A percentile compares a stretch with the other conserved stretches of the same genome.
phyloP scores from a whole-genome alignment of 2,797 vertebrate species.

The Triplophysa bombifrons region DNA sequence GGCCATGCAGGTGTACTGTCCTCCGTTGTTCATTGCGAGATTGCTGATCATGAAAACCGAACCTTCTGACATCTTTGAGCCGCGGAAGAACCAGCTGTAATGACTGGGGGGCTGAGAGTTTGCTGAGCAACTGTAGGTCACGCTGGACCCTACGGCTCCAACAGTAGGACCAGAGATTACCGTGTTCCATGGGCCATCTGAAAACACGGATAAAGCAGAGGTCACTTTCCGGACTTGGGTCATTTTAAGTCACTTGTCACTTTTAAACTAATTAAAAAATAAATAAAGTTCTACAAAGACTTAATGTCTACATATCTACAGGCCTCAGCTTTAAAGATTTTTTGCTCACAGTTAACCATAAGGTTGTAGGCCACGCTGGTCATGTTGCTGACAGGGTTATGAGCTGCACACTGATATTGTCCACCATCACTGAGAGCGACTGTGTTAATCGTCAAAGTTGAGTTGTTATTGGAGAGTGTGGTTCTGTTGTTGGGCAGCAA shows the following conservation, averaged over 20 bases:
- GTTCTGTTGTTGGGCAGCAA: constrained; percentile 56
- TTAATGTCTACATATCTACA: neutral
- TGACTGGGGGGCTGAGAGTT: constrained; percentile 63
- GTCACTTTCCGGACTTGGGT: constrained; percentile 12
- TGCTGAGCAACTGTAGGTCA: constrained; percentile 63
- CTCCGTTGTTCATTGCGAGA: constrained; percentile 60
- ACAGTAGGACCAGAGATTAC: constrained; percentile 55
- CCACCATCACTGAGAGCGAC: constrained; percentile 63
- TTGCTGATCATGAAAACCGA: constrained; percentile 31
- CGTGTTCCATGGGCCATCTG: constrained; percentile 23
- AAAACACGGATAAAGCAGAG: constrained; percentile 1
- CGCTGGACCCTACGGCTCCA: constrained; percentile 47
- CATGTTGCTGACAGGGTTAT: constrained; percentile 67
- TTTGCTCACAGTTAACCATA: constrained; percentile 69
- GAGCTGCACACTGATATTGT: constrained; percentile 67
- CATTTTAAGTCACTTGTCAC: neutral
- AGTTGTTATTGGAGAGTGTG: constrained; percentile 54
- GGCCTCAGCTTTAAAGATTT: too few species aligned
- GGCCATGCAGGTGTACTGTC: constrained; percentile 70
- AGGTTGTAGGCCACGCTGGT: constrained; percentile 63
- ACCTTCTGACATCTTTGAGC: constrained; percentile 42
- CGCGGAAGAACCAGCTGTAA: constrained; percentile 69
- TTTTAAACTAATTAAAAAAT: neutral
- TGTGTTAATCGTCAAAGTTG: constrained; percentile 59
- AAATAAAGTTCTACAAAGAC: neutral